A percentile compares a stretch with the other conserved stretches of the same genome.
phyloP scores from a whole-genome alignment of 2,113 vertebrate genomes.

The Theristicus caerulescens region DNA sequence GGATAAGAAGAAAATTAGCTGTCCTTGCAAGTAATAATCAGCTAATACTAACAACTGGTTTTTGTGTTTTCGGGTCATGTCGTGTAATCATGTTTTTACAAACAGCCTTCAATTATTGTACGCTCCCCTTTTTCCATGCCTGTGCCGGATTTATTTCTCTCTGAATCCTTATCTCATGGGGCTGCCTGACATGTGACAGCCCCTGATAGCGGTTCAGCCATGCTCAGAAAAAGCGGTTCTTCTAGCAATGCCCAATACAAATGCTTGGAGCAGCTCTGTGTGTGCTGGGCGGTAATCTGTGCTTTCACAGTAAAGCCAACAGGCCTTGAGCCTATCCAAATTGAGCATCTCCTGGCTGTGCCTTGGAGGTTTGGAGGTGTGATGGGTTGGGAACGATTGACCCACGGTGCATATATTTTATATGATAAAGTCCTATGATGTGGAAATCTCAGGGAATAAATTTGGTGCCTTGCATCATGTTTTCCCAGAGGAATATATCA shows the following conservation, averaged over 20 bases:
- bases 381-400: neutral
- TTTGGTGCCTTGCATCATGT: neutral
- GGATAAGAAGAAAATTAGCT: neutral
- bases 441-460: conserved; percentile 29
- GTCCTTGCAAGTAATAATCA: neutral
- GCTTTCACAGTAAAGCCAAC: neutral
- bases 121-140: neutral
- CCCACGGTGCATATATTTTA: neutral
- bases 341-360: neutral
- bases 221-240: neutral
- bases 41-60: neutral
- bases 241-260: neutral
- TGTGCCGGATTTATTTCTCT: neutral
- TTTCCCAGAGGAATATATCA: neutral
- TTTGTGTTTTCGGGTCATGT: neutral
- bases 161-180: neutral
- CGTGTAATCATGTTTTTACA: neutral
- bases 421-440: neutral
- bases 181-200: neutral
- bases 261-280: neutral
- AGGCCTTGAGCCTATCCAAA: neutral
- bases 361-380: neutral
- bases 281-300: neutral
- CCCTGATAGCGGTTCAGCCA: neutral
- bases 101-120: neutral